These are phyloP conservation scores for Sminthurinus aureus DNA, from an alignment of 2,888 invertebrate genomes.

Conservation along the genomic window DNA sequence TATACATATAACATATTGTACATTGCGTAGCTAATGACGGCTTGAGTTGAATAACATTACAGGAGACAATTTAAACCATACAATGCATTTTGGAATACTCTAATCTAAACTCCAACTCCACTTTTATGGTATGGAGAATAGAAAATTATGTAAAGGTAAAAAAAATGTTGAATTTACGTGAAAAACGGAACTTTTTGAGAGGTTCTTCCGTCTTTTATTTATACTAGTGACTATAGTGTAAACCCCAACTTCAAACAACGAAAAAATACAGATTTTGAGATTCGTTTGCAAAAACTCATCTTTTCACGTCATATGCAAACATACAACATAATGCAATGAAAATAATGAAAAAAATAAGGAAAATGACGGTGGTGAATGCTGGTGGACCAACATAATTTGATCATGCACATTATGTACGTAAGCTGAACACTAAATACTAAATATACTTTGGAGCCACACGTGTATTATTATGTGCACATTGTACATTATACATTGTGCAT, in stretches of 20 bases:
- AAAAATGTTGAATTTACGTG: neutral
- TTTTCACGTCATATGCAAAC: neutral
- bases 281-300: neutral
- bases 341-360: too few relatives aligned
- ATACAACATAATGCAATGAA: neutral
- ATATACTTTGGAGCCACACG: neutral
- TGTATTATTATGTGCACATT: neutral
- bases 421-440: too few relatives aligned
- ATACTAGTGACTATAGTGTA: too few relatives aligned
- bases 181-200: neutral
- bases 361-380: too few relatives aligned
- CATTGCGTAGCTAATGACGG: too few relatives aligned
- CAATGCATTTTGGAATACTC: neutral
- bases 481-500: neutral
- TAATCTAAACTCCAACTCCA: neutral
- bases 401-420: too few relatives aligned
- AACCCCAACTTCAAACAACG: neutral
- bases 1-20: too few relatives aligned
- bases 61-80: neutral
- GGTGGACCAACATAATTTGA: too few relatives aligned
- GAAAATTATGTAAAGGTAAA: too few relatives aligned
- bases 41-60: neutral
- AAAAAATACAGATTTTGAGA: neutral
- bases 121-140: neutral
- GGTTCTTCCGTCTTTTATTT: neutral